Base-by-base conservation (phyloP, 2,888 invertebrate species). In the Lagria hirta region DNA sequence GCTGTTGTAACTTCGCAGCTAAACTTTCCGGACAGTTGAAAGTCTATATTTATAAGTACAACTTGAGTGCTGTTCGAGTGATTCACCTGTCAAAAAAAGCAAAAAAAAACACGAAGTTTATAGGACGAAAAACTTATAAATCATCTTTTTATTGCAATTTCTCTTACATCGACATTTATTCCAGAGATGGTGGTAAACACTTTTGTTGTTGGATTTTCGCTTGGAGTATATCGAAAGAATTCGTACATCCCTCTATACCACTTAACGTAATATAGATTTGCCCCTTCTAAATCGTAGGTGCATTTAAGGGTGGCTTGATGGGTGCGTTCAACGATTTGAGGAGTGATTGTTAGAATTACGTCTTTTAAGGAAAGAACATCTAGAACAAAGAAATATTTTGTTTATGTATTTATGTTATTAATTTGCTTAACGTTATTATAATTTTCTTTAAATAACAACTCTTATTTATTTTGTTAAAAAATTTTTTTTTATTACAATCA, bases 241-340 rank as follows among this genome's bases (percentile, higher is more conserved):
- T 92, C 91, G 62, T 83, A 78, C 62, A 75, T 80, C 3, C 90
- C 91, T 41, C 90, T 77, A 73, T 90, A 91, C 86, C 89, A 91
- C 75, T 91, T 90, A 49, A 91, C 86, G 2, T 88, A 82, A 73
- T 91, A 91, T 29, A 92, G 75, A 1, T 82, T 83, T 3, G 81
- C 82, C 0, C 80, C 82, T 62, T 88, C 83, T 72, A 89, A 78
- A 65, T 90, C 86, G 62, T 89, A 84, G 52, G 81, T 75, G 70
- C 91, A 91, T 37, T 79, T 76, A 27, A 90, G 73, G 3, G 82
- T 80, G 1, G 84, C 86, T 54, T 82, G 78, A 29, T 81, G 79
- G 4, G 83, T 82, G 37, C 80, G 75, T 64, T 83, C 78, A 33
- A 88, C 87, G 2, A 79, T 78, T 32, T 80, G 73, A 6, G 89